phyloP scores from a whole-genome alignment of 2,888 invertebrate species.

The Zelleria hepariella region DNA sequence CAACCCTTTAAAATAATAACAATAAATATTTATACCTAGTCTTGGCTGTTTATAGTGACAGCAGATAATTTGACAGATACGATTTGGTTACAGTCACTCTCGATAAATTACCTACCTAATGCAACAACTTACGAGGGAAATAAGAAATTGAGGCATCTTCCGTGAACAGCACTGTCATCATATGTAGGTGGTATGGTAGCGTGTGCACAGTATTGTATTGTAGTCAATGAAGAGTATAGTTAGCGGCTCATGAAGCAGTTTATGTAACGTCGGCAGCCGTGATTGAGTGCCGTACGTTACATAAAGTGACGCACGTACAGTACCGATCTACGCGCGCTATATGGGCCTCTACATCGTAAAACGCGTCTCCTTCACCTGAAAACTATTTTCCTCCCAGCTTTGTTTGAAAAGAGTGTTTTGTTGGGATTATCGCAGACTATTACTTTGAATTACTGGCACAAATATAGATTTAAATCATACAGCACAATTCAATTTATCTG shows the following conservation, averaged over 20 bases:
- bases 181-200: neutral
- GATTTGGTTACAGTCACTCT: no score
- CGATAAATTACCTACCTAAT: no score
- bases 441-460: no score
- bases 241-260: slow-evolving; percentile 30
- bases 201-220: slow-evolving; percentile 7
- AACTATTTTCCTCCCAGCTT: neutral
- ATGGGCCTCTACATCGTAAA: neutral
- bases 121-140: no score
- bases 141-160: no score
- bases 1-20: no score
- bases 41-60: no score
- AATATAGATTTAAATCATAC: no score
- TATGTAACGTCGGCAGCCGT: slow-evolving; percentile 49
- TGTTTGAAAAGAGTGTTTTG: neutral
- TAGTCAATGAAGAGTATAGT: slow-evolving; percentile 22
- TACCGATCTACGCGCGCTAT: neutral
- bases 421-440: neutral
- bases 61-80: no score
- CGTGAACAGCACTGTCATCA: neutral
- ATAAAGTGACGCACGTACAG: slow-evolving; percentile 41
- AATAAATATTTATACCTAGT: no score
- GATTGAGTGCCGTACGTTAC: slow-evolving; percentile 63
- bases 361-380: neutral
- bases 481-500: no score